Conservation (phyloP, 2,113 vertebrate genomes). For the Arenaria interpres region DNA sequence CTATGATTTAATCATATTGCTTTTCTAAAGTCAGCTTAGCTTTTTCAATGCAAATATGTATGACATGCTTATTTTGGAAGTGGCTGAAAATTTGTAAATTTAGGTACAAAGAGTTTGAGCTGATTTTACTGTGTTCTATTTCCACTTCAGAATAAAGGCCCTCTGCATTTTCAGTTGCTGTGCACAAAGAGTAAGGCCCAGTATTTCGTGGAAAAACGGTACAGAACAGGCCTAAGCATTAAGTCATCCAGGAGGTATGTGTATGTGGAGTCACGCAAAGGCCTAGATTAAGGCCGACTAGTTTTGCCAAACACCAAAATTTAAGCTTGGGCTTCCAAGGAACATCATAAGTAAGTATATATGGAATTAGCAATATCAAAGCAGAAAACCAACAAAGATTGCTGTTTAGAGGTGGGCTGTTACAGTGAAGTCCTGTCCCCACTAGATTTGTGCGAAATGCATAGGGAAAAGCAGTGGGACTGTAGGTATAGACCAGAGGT, state of each 20-base stretch:
- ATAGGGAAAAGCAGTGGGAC: background rate
- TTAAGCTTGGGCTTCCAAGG: background rate
- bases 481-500: background rate
- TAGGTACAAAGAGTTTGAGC: background rate
- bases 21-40: conserved; percentile 43
- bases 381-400: background rate
- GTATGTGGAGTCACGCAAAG: background rate
- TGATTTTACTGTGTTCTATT: background rate
- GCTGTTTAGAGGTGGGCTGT: background rate
- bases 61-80: conserved; percentile 8
- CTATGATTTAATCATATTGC: conserved; percentile 62
- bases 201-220: background rate
- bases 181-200: background rate
- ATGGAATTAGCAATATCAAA: background rate
- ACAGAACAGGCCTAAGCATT: background rate
- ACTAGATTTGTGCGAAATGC: background rate
- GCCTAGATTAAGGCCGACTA: background rate
- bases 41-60: conserved; percentile 17
- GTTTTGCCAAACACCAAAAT: background rate
- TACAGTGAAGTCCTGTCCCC: background rate
- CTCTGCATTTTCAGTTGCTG: background rate
- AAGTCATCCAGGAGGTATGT: background rate
- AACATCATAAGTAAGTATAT: background rate
- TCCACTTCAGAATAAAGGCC: background rate
- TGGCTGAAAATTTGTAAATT: background rate